Conservation (phyloP, 2,888 invertebrate species). For the Idaea dimidiata region DNA sequence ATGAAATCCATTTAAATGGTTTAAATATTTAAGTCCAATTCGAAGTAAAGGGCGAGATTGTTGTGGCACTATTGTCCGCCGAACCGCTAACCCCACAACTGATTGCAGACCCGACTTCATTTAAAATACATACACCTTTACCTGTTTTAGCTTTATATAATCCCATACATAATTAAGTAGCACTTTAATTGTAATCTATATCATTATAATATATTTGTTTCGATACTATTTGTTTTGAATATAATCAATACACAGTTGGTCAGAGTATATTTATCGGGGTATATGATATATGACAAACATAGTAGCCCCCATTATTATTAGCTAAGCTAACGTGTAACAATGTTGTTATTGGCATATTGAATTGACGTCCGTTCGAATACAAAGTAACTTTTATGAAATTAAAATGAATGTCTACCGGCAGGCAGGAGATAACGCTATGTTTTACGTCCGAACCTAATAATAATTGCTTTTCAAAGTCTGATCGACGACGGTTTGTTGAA, state of each 20-base stretch:
- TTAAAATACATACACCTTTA: conserved; percentile 67
- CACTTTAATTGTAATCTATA: conserved; percentile 22
- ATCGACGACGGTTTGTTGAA: conserved; percentile 51
- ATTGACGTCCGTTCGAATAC: conserved; percentile 11
- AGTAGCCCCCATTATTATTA: conserved; percentile 12
- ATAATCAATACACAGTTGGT: not conserved
- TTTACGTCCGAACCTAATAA: conserved; percentile 48
- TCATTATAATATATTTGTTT: conserved; percentile 16
- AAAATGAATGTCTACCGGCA: conserved; percentile 18
- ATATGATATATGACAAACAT: conserved; percentile 7
- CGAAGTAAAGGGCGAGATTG: conserved; percentile 76
- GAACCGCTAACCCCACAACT: conserved; percentile 67
- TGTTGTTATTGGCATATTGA: conserved; percentile 10
- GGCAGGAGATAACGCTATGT: conserved; percentile 30
- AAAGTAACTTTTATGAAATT: conserved; percentile 18
- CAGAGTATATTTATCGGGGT: not conserved
- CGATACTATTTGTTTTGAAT: not conserved
- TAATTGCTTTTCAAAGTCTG: conserved; percentile 60
- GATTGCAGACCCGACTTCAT: conserved; percentile 75
- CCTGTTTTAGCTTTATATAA: conserved; percentile 47
- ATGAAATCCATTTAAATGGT: conserved; percentile 78
- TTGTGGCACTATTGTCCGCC: conserved; percentile 75
- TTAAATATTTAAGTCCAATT: conserved; percentile 79
- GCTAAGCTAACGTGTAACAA: conserved; percentile 9
- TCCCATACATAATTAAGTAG: conserved; percentile 26